Percentiles rank a stretch among this genome's conserved stretches.
These are phyloP conservation scores for Rhynchomys soricoides DNA, from an alignment of 2,113 vertebrate species.

Conservation along the genomic window DNA sequence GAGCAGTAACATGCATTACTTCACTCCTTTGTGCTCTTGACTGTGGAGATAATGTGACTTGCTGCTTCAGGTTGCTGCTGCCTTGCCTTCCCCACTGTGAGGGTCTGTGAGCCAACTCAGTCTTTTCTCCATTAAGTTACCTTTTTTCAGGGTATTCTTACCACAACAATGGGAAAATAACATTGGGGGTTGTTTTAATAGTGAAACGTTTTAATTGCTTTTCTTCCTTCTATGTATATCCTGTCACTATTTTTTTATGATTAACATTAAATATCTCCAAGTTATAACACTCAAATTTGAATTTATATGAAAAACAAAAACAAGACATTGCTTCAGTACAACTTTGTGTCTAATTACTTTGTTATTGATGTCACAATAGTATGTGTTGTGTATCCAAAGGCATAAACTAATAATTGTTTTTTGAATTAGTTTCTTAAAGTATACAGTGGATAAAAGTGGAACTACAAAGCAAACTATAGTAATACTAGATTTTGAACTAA, in stretches of 20 bases:
- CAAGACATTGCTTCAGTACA: background rate
- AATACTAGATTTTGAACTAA: background rate
- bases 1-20: background rate
- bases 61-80: background rate
- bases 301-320: background rate
- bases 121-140: background rate
- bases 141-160: background rate
- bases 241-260: background rate
- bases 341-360: background rate
- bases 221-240: background rate
- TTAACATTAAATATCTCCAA: background rate
- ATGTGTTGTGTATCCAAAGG: background rate
- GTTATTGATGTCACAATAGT: background rate
- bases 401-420: background rate
- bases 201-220: conserved; percentile 13
- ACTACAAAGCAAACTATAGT: background rate
- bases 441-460: background rate
- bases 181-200: background rate
- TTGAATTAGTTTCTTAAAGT: background rate
- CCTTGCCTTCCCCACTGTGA: background rate
- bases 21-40: background rate
- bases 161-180: background rate
- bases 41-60: no score
- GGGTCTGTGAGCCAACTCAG: background rate
- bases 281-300: background rate